Conservation (phyloP, 1,140 invertebrate genomes). For the Drosophila teissieri region DNA sequence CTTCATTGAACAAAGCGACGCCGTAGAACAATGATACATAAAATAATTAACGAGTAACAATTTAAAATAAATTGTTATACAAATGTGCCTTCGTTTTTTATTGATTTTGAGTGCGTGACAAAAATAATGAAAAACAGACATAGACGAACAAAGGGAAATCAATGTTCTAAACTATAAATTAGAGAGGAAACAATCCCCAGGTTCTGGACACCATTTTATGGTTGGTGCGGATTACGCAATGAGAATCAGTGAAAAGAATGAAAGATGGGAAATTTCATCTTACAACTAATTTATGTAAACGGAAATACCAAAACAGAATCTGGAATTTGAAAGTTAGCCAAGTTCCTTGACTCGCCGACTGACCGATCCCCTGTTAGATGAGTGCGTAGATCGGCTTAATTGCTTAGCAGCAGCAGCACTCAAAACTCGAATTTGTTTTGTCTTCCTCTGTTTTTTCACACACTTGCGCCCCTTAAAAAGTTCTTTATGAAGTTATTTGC, state of each 20-base stretch:
- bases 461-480: constrained; percentile 35
- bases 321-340: constrained; percentile 70
- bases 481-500: constrained; percentile 40
- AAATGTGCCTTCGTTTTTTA: constrained; percentile 53
- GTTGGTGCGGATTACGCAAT: constrained; percentile 60
- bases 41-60: constrained; percentile 38
- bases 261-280: constrained; percentile 36
- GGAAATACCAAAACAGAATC: constrained; percentile 60
- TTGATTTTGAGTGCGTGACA: constrained; percentile 65
- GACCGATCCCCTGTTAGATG: constrained; percentile 18
- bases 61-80: constrained; percentile 70
- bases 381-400: constrained; percentile 57
- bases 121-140: constrained; percentile 31
- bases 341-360: constrained; percentile 55
- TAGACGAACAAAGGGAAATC: constrained; percentile 27
- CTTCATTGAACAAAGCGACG: constrained; percentile 26
- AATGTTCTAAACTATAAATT: constrained; percentile 32
- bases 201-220: constrained; percentile 51
- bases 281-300: constrained; percentile 66
- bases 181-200: constrained; percentile 35
- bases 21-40: constrained; percentile 25
- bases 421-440: constrained; percentile 63
- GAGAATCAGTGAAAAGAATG: constrained; percentile 38
- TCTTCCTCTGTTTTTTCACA: constrained; percentile 26
- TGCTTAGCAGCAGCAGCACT: constrained; percentile 51